phyloP scores from a whole-genome alignment of 2,888 invertebrate species.

The Agriotes lineatus region DNA sequence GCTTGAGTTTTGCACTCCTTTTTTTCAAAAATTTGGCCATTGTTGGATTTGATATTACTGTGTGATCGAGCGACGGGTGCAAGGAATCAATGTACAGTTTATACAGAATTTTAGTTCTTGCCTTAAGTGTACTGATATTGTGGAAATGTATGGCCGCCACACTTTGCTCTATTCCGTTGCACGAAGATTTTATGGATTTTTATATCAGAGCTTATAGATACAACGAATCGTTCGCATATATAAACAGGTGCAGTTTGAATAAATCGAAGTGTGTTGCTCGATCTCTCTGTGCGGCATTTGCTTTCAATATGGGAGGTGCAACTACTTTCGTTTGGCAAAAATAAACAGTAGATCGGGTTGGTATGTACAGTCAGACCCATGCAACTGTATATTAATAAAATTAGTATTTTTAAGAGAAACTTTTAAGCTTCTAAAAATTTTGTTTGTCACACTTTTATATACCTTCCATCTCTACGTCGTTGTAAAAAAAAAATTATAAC shows the following conservation, averaged over 20 bases:
- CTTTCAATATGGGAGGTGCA: constrained; percentile 18
- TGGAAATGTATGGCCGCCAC: constrained; percentile 26
- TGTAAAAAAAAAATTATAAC: too few relatives aligned
- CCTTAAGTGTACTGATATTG: constrained; percentile 41
- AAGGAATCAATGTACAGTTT: constrained; percentile 43
- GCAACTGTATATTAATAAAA: too few relatives aligned
- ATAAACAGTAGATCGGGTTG: too few relatives aligned
- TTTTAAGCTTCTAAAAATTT: too few relatives aligned
- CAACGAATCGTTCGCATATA: constrained; percentile 38
- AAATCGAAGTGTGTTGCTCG: constrained; percentile 33
- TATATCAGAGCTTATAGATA: constrained; percentile 39
- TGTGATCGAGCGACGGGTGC: constrained; percentile 41
- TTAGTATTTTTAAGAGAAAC: too few relatives aligned
- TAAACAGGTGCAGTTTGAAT: constrained; percentile 22
- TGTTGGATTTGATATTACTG: constrained; percentile 43
- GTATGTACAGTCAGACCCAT: too few relatives aligned
- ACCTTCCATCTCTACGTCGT: too few relatives aligned
- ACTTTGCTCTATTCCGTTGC: constrained; percentile 27
- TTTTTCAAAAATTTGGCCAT: constrained; percentile 33
- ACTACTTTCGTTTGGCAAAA: too few relatives aligned
- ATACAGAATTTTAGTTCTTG: constrained; percentile 36
- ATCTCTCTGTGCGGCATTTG: constrained; percentile 17
- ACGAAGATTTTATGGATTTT: constrained; percentile 10
- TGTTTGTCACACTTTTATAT: too few relatives aligned
- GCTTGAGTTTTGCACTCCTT: constrained; percentile 34